phyloP scores from a whole-genome alignment of 1,140 invertebrate species.

The Babylonia areolata region DNA sequence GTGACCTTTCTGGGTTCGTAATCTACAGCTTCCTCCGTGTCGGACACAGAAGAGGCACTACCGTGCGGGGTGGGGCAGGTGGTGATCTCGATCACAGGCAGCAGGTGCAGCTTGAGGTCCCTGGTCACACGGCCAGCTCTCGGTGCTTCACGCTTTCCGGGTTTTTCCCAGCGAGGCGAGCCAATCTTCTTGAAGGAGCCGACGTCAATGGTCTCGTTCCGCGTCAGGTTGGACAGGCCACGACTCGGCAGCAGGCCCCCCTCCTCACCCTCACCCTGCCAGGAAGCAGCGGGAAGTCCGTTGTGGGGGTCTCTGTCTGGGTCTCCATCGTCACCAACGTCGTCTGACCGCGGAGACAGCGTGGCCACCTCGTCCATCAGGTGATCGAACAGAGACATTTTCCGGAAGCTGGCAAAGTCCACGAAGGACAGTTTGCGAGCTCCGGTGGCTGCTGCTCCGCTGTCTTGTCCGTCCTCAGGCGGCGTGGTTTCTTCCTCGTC shows the following conservation, averaged over 20 bases:
- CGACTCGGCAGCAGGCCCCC: not conserved
- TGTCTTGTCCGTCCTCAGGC: not conserved
- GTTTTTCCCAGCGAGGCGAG: not conserved
- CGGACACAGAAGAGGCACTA: not conserved
- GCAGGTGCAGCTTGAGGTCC: not conserved
- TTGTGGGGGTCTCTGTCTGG: not conserved
- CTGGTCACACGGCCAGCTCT: not conserved
- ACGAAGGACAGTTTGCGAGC: not conserved
- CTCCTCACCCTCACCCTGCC: not conserved
- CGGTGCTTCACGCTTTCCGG: not conserved
- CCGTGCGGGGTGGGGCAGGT: not conserved
- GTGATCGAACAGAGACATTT: not conserved
- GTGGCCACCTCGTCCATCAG: not conserved
- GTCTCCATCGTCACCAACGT: not conserved
- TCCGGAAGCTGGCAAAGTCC: slow-evolving; percentile 1
- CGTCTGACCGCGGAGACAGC: not conserved
- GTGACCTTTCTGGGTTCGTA: not conserved
- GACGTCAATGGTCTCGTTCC: not conserved
- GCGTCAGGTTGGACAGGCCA: not conserved
- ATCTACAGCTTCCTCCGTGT: not conserved
- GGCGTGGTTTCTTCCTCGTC: not conserved
- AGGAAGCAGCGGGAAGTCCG: too few relatives aligned
- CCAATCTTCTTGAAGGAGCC: not conserved
- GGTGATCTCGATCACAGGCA: not conserved
- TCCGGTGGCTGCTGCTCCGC: not conserved